phyloP scores from a whole-genome alignment of 2,888 invertebrate species.

The Stenodema calcarata region DNA sequence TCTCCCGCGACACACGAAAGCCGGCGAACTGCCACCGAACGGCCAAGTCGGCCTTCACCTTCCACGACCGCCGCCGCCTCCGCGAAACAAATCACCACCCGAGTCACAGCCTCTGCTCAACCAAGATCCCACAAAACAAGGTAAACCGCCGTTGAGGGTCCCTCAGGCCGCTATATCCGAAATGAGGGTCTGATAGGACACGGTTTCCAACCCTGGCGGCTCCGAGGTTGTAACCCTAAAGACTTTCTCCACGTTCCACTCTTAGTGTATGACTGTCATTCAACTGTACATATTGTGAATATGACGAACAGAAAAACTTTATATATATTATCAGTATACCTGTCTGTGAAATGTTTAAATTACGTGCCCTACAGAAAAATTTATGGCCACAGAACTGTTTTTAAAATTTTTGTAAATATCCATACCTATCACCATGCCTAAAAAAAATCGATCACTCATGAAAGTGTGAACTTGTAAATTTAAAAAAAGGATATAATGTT shows the following conservation, averaged over 20 bases:
- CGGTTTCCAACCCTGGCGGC: background rate
- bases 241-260: conserved; percentile 39
- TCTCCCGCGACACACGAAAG: conserved; percentile 52
- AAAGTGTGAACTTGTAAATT: background rate
- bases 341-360: background rate
- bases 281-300: conserved; percentile 46
- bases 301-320: background rate
- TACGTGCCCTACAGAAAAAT: background rate
- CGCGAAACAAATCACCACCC: conserved; percentile 56
- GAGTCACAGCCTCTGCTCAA: conserved; percentile 58
- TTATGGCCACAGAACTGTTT: background rate
- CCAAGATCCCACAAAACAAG: conserved; percentile 53
- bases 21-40: conserved; percentile 56
- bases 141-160: conserved; percentile 64
- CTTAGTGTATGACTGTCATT: conserved; percentile 3
- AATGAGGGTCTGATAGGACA: conserved; percentile 80
- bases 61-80: conserved; percentile 62
- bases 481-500: conserved; percentile 38
- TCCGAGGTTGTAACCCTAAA: conserved; percentile 4
- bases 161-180: conserved; percentile 86
- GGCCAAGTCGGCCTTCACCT: conserved; percentile 60
- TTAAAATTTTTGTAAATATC: background rate
- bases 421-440: background rate
- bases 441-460: background rate
- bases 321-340: background rate